Conservation (phyloP, 2,797 vertebrate species). For the Acestrorhynchus altus region DNA sequence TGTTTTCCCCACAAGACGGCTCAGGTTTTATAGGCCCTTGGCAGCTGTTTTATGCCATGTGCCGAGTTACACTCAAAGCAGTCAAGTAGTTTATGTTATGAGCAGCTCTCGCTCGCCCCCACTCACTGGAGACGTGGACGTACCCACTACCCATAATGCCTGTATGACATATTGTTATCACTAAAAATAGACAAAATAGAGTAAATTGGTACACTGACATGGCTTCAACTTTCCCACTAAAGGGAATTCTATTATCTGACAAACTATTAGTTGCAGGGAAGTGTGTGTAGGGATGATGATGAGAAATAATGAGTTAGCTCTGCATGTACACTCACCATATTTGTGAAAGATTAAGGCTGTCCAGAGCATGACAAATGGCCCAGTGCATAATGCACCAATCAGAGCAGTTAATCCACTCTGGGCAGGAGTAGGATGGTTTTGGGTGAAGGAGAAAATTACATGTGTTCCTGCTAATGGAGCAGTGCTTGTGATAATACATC, state of each 20-base stretch:
- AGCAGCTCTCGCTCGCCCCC: too few species aligned
- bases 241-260: neutral
- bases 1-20: too few species aligned
- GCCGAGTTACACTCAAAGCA: too few species aligned
- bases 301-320: slow-evolving; percentile 43
- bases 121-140: too few species aligned
- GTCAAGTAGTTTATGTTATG: too few species aligned
- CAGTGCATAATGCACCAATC: slow-evolving; percentile 48
- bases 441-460: slow-evolving; percentile 50
- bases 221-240: neutral
- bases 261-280: neutral
- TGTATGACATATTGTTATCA: too few species aligned
- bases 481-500: slow-evolving; percentile 49
- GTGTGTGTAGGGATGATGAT: slow-evolving; percentile 11
- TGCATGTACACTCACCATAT: slow-evolving; percentile 28
- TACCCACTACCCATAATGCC: too few species aligned
- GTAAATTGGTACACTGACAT: neutral
- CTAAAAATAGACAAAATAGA: neutral
- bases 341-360: slow-evolving; percentile 53
- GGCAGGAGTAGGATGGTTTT: slow-evolving; percentile 27
- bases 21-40: too few species aligned
- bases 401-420: slow-evolving; percentile 52
- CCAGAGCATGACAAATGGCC: slow-evolving; percentile 53
- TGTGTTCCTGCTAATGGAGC: slow-evolving; percentile 54
- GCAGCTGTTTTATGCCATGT: too few species aligned